Base-by-base conservation (phyloP, 2,113 vertebrate genomes). In the Passerina amoena region DNA sequence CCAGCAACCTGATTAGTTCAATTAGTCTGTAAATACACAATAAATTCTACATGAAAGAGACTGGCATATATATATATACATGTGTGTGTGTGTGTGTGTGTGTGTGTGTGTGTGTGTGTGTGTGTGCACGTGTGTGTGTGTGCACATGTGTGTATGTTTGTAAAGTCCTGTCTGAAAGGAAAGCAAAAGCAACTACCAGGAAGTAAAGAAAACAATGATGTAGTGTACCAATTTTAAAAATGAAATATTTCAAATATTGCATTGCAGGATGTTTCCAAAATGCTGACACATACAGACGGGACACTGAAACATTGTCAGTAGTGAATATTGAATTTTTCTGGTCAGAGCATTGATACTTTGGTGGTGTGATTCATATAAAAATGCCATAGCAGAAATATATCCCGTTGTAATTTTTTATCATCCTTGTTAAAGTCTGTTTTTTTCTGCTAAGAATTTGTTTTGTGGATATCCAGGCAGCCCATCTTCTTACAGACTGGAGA, bases 21-120 rank as follows among this genome's bases (percentile, higher is more conserved):
- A 28, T 61, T 51, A 42, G 4, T 56, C 68, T 70, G 22, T 54
- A 90, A 75, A 82, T 21, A 65, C 8, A 45, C 1, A 2, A 54
- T 69, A 50, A 76, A 61, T 76, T 82, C 15, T 47, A 28, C 14
- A 11, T 24, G 28, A 72, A 88, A 83, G 27, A 60, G 5, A 19
- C 4, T 40, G 28, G 4, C 6, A 53, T 30, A 8, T 7, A 16
- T 14, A 4, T 23, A 4, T 10, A 7, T 47, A 7, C n/a, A n/a
- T n/a, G n/a, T n/a, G n/a, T 48, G 6, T 47, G 3, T 47, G 5
- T 47, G 10, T 47, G 9, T 44, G 18, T 44, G 42, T 48, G 13
- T 48, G 27, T 51, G 27, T 24, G 47, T 24, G 22, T 48, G 23
- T 9, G 47, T 44, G 44, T 25, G 48, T 25, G 23, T 27, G 48